Evolutionary conservation across 2,113 vertebrate genomes (phyloP).

Genomic region (Spea bombifrons): DNA sequence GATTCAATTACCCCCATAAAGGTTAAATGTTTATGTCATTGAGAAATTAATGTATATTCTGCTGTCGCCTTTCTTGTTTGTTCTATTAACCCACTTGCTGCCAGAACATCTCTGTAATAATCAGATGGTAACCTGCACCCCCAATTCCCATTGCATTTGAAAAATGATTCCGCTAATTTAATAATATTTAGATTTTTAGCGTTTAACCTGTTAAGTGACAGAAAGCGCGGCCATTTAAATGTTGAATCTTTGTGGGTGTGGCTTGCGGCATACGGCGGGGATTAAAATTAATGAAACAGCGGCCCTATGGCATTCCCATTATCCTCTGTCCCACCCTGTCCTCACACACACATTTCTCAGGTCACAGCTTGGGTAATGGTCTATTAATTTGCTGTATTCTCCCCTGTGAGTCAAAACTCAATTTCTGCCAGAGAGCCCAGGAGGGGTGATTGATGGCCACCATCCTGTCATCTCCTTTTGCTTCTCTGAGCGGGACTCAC

Average conservation of each 20-base stretch:
- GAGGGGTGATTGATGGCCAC: conserved; percentile 92
- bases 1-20: too few species aligned
- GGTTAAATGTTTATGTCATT: too few species aligned
- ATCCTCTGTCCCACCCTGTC: conserved; percentile 57
- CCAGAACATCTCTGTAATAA: too few species aligned
- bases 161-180: too few species aligned
- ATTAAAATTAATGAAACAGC: conserved; percentile 10
- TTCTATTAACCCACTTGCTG: too few species aligned
- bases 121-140: too few species aligned
- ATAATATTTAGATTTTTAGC: too few species aligned
- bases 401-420: conserved; percentile 90
- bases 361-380: conserved; percentile 98
- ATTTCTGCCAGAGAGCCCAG: conserved; percentile 78
- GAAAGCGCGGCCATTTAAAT: too few species aligned
- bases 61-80: too few species aligned
- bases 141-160: too few species aligned
- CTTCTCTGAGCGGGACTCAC: background rate
- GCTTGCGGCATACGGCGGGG: background rate
- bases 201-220: too few species aligned
- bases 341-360: conserved; percentile 84
- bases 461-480: conserved; percentile 80
- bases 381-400: conserved; percentile 99
- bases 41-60: too few species aligned
- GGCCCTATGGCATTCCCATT: conserved; percentile 11
- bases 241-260: background rate